Evolutionary conservation across 2,888 invertebrate genomes (phyloP), one percentile per base, ranked within the genome.

Genomic region (Eupithecia centaureata): DNA sequence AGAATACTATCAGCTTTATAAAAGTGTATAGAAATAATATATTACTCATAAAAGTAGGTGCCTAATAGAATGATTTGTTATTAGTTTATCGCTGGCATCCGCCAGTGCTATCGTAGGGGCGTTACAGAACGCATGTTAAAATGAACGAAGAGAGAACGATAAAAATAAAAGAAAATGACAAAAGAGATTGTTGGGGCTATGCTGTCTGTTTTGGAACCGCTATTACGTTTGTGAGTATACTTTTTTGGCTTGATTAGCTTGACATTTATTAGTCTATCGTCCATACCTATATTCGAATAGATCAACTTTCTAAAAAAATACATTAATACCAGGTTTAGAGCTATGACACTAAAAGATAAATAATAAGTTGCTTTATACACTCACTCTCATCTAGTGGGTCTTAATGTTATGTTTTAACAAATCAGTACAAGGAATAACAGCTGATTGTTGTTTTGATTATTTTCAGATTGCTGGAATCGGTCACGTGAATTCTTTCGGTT

Each of bases 181-280:
- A 66, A 15, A 78, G 81, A 52, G 83, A 84, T 56, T 74, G 69
- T 22, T 96, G 95, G 95, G 96, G 96, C 5, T 96, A 95, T 86
- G 88, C 94, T 62, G 94, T 96, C 35, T 94, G 95, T 58, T 82
- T 95, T 27, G 95, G 95, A 25, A 94, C 95, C 66, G 90, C 95
- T 58, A 83, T 96, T 30, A 94, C 94, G 59, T 95, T 95, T 83
- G 95, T 96, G 85, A 95, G 95, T 91, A 77, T 64, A 30, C 52
- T 35, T 18, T 27, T 28, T 56, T 13, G n/a, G 5, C 0, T 30
- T 30, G n/a, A 30, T 30, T 28, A 15, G 4, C 8, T 30, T 56
- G n/a, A 10, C 30, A 54, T 54, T 28, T 22, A 47, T 22, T 1
- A 22, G 18, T 22, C 47, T 12, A 22, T n/a, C 47, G 47, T 47